Evolutionary conservation across 2,113 vertebrate genomes (phyloP).

Genomic region (Lanius collurio): DNA sequence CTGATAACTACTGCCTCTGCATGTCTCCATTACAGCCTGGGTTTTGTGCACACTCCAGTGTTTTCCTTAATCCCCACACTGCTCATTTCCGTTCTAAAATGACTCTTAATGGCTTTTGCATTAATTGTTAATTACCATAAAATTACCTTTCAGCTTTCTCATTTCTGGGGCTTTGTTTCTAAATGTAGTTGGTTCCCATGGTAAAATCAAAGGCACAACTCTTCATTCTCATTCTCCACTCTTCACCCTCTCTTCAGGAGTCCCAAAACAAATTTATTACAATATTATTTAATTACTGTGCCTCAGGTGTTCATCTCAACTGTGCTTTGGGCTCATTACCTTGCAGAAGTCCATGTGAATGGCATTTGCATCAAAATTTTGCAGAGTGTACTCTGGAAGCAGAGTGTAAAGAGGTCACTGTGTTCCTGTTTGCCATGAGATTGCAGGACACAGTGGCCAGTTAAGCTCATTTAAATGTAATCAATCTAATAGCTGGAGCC

Average conservation of each 20-base stretch:
- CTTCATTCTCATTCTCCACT: not conserved
- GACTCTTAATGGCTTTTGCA: not conserved
- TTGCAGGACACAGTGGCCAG: not conserved
- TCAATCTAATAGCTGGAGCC: not conserved
- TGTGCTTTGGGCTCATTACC: not conserved
- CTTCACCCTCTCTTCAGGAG: not conserved
- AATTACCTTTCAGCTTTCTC: not conserved
- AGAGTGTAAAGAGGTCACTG: not conserved
- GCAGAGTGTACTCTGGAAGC: not conserved
- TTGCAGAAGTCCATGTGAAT: not conserved
- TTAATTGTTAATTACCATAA: not conserved
- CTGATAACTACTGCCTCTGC: not conserved
- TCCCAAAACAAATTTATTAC: not conserved
- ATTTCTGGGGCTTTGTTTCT: not conserved
- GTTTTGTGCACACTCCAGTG: not conserved
- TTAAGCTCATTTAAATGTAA: not conserved
- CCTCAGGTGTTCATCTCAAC: fast-evolving
- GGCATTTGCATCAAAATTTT: not conserved
- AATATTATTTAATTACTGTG: not conserved
- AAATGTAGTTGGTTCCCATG: not conserved
- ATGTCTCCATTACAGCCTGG: not conserved
- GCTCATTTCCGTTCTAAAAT: not conserved
- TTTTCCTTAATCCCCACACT: not conserved
- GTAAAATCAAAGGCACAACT: not conserved
- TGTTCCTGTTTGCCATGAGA: not conserved